Evolutionary conservation across 23 tunicate species (phyloP).

Genomic region (Ciona savignyi): DNA sequence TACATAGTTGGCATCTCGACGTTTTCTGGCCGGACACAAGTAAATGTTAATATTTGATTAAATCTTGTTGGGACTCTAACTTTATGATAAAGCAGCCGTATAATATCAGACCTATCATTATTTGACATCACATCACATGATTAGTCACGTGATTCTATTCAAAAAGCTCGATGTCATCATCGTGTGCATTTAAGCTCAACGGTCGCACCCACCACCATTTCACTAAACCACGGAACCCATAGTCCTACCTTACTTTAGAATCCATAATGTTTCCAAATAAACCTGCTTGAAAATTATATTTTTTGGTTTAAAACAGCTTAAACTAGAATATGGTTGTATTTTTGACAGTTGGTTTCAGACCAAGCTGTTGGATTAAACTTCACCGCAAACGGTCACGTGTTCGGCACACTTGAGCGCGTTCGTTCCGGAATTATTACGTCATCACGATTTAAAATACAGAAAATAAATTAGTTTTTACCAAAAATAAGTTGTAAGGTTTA

Average conservation of each 20-base stretch:
- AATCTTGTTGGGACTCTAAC: too few relatives aligned
- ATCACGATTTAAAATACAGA: not conserved
- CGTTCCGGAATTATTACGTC: not conserved
- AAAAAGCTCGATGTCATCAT: slow-evolving; percentile 2
- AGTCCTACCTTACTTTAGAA: not conserved
- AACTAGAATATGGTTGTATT: too few relatives aligned
- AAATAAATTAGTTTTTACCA: too few relatives aligned
- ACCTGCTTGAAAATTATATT: not conserved
- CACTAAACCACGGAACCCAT: too few relatives aligned
- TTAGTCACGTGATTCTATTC: slow-evolving; percentile 7
- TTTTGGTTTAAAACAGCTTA: not conserved
- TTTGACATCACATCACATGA: slow-evolving; percentile 1
- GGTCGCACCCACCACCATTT: not conserved
- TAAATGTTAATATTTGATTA: too few relatives aligned
- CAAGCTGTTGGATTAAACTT: slow-evolving; percentile 12
- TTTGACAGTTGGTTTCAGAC: too few relatives aligned
- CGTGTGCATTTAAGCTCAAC: not conserved
- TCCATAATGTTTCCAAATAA: not conserved
- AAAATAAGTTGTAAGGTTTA: too few relatives aligned
- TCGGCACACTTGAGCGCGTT: not conserved
- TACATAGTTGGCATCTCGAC: too few relatives aligned
- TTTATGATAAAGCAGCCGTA: too few relatives aligned
- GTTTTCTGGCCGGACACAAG: too few relatives aligned
- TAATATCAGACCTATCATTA: not conserved
- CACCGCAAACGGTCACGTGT: not conserved